These are phyloP conservation scores for Dicaeum eximium DNA, from an alignment of 2,113 vertebrate genomes.

Conservation along the genomic window DNA sequence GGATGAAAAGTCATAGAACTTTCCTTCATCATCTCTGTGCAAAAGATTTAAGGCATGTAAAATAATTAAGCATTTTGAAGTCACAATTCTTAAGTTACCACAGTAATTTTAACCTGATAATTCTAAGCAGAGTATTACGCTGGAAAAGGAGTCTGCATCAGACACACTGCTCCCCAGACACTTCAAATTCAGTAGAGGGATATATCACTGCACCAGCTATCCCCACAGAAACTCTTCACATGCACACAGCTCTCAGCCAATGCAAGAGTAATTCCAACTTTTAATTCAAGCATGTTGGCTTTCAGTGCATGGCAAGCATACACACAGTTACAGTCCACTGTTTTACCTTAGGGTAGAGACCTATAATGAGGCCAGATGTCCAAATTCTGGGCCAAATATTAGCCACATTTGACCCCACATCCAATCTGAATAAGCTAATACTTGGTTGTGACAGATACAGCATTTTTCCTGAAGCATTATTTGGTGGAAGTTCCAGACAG, in stretches of 20 bases:
- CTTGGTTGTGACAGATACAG: background rate
- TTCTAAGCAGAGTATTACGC: background rate
- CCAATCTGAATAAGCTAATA: background rate
- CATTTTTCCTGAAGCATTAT: background rate
- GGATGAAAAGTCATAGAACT: conserved; percentile 87
- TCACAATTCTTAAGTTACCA: background rate
- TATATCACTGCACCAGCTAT: background rate
- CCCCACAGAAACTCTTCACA: background rate
- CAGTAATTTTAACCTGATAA: background rate
- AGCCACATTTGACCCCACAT: background rate
- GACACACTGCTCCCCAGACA: background rate
- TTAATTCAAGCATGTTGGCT: background rate
- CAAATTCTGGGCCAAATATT: background rate
- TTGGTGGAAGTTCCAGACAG: background rate
- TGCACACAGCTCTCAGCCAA: background rate
- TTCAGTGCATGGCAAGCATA: background rate
- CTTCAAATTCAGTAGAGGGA: background rate
- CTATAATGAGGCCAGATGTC: background rate
- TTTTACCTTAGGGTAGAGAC: background rate
- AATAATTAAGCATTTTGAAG: background rate
- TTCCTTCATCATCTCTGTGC: conserved; percentile 80
- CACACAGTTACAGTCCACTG: background rate
- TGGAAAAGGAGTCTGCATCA: background rate
- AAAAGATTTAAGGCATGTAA: background rate
- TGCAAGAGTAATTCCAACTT: background rate